A percentile compares a stretch with the other conserved stretches of the same genome.
Conservation (phyloP, 1,140 invertebrate genomes). For the Drosophila watanabei region DNA sequence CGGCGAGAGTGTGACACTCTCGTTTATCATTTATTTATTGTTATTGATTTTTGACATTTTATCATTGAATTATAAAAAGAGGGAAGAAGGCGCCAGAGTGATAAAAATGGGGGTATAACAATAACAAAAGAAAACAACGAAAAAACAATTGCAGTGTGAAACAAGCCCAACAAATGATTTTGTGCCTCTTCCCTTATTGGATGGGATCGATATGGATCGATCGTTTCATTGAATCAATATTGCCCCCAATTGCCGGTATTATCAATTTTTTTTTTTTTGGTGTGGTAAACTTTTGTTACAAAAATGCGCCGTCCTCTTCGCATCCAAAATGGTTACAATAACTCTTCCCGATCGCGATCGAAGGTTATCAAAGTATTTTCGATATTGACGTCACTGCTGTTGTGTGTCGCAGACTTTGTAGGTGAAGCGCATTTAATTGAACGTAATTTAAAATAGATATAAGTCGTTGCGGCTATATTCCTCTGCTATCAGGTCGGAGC, state of each 20-base stretch:
- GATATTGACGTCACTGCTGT: conserved; percentile 71
- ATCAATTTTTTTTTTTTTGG: conserved; percentile 23
- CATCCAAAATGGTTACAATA: conserved; percentile 34
- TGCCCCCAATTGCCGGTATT: conserved; percentile 34
- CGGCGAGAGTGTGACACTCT: conserved; percentile 57
- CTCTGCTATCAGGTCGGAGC: conserved; percentile 54
- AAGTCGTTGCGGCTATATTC: conserved; percentile 54
- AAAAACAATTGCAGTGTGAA: conserved; percentile 41
- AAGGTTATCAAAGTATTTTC: conserved; percentile 58
- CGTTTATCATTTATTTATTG: conserved; percentile 83
- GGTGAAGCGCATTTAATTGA: conserved; percentile 80
- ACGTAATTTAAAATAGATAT: conserved; percentile 82
- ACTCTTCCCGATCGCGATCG: conserved; percentile 38
- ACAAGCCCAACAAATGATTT: conserved; percentile 27
- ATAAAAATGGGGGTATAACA: conserved; percentile 45
- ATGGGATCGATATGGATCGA: conserved; percentile 38
- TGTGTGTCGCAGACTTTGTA: conserved; percentile 40
- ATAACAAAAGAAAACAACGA: conserved; percentile 11
- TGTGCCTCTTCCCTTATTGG: conserved; percentile 6
- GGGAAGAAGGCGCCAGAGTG: conserved; percentile 9
- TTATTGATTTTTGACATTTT: conserved; percentile 84
- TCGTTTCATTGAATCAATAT: conserved; percentile 45
- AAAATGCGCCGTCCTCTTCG: conserved; percentile 19
- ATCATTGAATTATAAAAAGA: conserved; percentile 76
- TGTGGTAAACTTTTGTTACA: conserved; percentile 35